phyloP scores from a whole-genome alignment of 2,113 vertebrate species.

The Corythaixoides concolor region DNA sequence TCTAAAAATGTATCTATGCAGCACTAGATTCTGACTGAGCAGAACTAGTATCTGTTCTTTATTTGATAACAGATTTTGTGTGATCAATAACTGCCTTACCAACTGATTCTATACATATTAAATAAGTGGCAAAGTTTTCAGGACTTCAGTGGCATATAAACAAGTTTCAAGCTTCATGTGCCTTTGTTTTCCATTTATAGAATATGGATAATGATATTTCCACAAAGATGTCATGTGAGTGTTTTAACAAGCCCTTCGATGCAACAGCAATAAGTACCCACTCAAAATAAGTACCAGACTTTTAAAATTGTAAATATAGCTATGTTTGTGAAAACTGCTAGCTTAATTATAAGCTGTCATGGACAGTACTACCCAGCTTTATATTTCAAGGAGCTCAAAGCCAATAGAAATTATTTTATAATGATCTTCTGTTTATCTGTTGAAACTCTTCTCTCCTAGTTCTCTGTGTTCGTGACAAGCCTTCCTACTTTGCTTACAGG shows the following conservation, averaged over 20 bases:
- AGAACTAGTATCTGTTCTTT: not conserved
- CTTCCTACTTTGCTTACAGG: conserved; percentile 79
- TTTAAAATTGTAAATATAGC: not conserved
- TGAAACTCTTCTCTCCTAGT: conserved; percentile 62
- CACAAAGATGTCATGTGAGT: not conserved
- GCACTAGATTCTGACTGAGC: not conserved
- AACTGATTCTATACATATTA: not conserved
- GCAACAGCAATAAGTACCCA: not conserved
- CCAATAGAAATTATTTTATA: not conserved
- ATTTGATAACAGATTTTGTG: not conserved
- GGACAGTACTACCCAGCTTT: not conserved
- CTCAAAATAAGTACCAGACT: not conserved
- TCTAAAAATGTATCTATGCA: not conserved
- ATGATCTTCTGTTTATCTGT: not conserved
- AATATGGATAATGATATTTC: not conserved
- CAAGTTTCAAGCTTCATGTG: not conserved
- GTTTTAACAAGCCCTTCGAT: not conserved
- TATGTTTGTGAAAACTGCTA: not conserved
- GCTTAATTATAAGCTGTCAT: not conserved
- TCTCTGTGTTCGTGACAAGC: conserved; percentile 78
- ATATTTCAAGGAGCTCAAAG: not conserved
- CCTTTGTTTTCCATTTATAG: not conserved
- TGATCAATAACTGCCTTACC: not conserved
- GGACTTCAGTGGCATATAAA: not conserved
- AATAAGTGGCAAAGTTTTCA: not conserved